A percentile compares a stretch with the other conserved stretches of the same genome.
phyloP scores from a whole-genome alignment of 2,113 vertebrate genomes.

The Bos indicus region DNA sequence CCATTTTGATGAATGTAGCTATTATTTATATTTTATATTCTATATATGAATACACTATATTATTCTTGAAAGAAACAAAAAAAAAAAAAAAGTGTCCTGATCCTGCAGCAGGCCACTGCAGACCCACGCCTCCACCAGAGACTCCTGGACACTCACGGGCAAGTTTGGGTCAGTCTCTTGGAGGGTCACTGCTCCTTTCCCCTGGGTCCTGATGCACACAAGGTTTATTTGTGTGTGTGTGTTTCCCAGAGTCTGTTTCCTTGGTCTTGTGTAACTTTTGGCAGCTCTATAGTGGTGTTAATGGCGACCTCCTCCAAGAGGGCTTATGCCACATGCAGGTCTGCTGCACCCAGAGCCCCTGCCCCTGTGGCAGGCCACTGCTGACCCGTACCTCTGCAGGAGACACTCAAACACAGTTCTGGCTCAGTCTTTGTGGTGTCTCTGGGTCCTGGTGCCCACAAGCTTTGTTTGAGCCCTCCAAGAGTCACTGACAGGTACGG shows the following conservation, averaged over 20 bases:
- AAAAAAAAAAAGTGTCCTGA: neutral
- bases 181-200: neutral
- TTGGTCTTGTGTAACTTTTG: neutral
- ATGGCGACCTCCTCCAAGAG: neutral
- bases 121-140: neutral
- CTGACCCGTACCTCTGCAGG: neutral
- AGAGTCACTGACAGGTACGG: neutral
- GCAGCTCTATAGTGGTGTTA: neutral
- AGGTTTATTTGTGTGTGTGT: neutral
- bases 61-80: no score
- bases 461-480: neutral
- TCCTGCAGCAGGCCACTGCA: neutral
- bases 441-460: neutral
- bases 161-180: neutral
- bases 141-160: neutral
- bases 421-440: neutral
- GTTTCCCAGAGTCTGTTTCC: neutral
- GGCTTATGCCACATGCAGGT: neutral
- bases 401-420: neutral
- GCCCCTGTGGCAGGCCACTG: neutral
- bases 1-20: no score
- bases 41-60: no score
- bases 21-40: no score
- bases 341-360: neutral
- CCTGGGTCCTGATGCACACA: fast-evolving